These are phyloP conservation scores for Crematogaster levior DNA, from an alignment of 2,888 invertebrate genomes.

Conservation along the genomic window DNA sequence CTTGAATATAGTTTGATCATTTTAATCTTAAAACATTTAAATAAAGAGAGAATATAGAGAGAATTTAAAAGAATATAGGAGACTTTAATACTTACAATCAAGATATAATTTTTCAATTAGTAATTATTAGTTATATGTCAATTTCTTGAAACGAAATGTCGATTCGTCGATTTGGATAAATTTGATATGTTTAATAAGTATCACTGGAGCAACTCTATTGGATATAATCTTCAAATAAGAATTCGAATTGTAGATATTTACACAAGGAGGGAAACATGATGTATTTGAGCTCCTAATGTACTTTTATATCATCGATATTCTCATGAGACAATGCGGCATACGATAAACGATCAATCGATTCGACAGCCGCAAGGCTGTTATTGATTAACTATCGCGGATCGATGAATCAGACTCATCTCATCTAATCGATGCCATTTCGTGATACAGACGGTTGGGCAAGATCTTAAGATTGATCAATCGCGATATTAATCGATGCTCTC, in stretches of 20 bases:
- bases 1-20: neutral
- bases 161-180: neutral
- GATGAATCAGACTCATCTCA: conserved; percentile 34
- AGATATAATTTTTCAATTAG: conserved; percentile 7
- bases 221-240: neutral
- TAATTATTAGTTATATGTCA: neutral
- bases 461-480: conserved; percentile 30
- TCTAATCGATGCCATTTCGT: conserved; percentile 24
- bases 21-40: neutral
- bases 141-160: neutral
- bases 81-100: neutral
- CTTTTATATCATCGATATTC: conserved; percentile 8
- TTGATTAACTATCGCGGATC: conserved; percentile 24
- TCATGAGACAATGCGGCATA: conserved; percentile 12
- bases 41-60: neutral
- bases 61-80: neutral
- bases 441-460: neutral
- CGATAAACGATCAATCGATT: conserved; percentile 32
- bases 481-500: conserved; percentile 32
- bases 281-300: neutral
- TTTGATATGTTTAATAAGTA: neutral
- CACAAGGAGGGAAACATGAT: conserved; percentile 1
- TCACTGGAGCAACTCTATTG: neutral
- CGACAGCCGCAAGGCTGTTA: conserved; percentile 27
- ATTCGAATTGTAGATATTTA: neutral